Conservation (phyloP, 2,888 invertebrate genomes). For the Chrysolina americana region DNA sequence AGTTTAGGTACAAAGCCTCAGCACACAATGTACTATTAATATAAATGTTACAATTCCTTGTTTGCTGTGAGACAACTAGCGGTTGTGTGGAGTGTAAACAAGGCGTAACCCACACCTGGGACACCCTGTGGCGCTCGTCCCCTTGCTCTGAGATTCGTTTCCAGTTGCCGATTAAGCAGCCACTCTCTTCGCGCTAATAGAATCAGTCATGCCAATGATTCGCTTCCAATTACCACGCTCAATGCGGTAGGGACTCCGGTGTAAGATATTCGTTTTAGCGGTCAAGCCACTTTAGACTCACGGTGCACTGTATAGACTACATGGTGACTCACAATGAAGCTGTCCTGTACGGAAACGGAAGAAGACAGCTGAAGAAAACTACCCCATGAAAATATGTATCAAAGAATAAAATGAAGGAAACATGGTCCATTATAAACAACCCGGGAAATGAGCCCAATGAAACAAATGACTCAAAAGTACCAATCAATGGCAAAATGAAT, state of each 20-base stretch:
- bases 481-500: too few species aligned
- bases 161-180: conserved; percentile 24
- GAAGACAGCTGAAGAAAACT: too few species aligned
- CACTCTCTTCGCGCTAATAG: conserved; percentile 27
- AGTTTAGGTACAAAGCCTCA: neutral
- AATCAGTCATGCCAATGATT: conserved; percentile 26
- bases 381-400: too few species aligned
- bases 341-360: too few species aligned
- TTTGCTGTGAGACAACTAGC: conserved; percentile 22
- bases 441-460: too few species aligned
- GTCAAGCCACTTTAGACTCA: neutral
- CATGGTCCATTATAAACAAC: too few species aligned
- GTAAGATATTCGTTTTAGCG: neutral
- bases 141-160: conserved; percentile 23
- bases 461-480: too few species aligned
- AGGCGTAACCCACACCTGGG: conserved; percentile 30
- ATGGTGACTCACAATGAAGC: too few species aligned
- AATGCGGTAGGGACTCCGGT: neutral
- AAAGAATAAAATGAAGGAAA: too few species aligned
- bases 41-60: conserved; percentile 13
- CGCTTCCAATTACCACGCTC: conserved; percentile 19
- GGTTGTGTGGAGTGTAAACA: conserved; percentile 30
- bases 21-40: conserved; percentile 8
- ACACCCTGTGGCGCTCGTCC: conserved; percentile 27
- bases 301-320: too few species aligned